These are phyloP conservation scores for Sinodicranocentrus sp. DNA, from an alignment of 2,888 invertebrate genomes.

Conservation along the genomic window DNA sequence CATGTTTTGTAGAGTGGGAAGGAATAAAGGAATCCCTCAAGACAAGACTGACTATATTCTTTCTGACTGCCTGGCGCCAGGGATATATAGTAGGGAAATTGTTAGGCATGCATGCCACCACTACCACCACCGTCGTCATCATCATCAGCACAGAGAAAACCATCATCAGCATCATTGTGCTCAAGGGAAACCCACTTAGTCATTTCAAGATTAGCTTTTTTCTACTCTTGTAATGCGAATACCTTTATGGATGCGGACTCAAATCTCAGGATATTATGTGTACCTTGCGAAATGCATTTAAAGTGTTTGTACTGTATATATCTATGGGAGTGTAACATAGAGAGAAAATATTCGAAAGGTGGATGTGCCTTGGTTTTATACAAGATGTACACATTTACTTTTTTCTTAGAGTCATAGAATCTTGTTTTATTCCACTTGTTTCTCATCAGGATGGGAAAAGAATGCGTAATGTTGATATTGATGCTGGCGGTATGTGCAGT, in stretches of 20 bases:
- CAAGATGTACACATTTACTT: no score
- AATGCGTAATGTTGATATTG: no score
- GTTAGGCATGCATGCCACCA: neutral
- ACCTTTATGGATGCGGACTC: neutral
- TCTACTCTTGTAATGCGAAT: conserved; percentile 6
- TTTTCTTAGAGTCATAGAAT: no score
- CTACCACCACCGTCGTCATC: neutral
- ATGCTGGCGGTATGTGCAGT: no score
- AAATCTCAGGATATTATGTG: no score
- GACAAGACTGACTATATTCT: conserved; percentile 10
- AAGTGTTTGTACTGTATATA: no score
- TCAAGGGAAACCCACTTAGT: conserved; percentile 28
- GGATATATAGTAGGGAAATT: neutral
- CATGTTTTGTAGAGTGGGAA: neutral
- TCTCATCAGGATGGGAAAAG: no score
- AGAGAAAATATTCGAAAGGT: no score
- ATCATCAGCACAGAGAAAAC: neutral
- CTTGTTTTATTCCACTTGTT: no score
- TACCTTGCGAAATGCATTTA: no score
- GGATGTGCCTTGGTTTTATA: no score
- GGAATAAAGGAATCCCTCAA: conserved; percentile 17
- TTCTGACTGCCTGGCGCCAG: conserved; percentile 11
- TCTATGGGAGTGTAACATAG: no score
- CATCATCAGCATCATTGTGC: conserved; percentile 9
- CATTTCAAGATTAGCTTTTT: conserved; percentile 23